Evolutionary conservation across 2,797 vertebrate species (phyloP).

Genomic region (Furcifer pardalis): DNA sequence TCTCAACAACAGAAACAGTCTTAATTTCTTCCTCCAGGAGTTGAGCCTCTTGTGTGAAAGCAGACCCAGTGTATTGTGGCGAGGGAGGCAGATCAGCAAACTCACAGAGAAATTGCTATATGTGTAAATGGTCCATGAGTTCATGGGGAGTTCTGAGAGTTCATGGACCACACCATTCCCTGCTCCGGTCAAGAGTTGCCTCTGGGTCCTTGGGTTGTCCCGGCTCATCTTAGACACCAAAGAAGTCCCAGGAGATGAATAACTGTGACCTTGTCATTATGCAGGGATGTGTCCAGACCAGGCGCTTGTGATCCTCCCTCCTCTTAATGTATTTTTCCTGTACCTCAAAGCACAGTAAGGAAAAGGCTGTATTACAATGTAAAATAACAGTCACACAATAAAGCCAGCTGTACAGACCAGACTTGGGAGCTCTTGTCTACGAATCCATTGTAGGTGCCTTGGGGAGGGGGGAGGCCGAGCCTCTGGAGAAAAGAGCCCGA

Average conservation of each 20-base stretch:
- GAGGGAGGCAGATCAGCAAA: not conserved
- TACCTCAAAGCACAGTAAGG: rapidly evolving
- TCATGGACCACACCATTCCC: not conserved
- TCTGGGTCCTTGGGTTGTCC: not conserved
- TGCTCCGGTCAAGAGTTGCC: not conserved
- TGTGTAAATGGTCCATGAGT: not conserved
- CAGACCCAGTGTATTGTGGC: no score
- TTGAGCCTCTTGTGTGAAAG: not conserved
- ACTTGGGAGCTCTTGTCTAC: rapidly evolving
- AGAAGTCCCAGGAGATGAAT: not conserved
- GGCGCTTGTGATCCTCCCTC: no score
- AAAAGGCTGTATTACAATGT: rapidly evolving
- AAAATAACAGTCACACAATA: rapidly evolving
- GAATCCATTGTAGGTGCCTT: not conserved
- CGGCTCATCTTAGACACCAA: no score
- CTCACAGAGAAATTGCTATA: not conserved
- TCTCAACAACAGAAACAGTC: not conserved
- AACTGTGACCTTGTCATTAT: not conserved
- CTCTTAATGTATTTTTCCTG: rapidly evolving
- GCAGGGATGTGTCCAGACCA: not conserved
- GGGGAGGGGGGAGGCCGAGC: rapidly evolving
- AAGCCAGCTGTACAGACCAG: not conserved
- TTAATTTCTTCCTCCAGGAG: not conserved
- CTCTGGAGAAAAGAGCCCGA: slow-evolving; percentile 7
- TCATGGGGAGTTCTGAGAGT: not conserved